These are phyloP conservation scores for Acrocephalus kingi DNA, from an alignment of 2,113 vertebrate species.

Conservation along the genomic window DNA sequence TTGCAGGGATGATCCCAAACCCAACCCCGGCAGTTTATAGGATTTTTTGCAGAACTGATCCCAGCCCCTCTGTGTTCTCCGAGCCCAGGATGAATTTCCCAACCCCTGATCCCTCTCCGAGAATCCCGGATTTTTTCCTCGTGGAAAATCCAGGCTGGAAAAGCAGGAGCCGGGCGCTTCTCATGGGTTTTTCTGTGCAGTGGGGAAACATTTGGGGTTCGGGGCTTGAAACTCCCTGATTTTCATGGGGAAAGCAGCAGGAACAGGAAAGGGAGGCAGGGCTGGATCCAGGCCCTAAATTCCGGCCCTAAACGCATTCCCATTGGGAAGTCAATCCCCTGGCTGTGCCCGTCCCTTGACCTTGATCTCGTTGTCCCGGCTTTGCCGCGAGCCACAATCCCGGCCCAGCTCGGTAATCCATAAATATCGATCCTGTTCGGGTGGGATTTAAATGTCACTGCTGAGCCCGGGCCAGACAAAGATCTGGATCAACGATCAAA, in stretches of 20 bases:
- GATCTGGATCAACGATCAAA: constrained; percentile 83
- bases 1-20: too few relatives aligned
- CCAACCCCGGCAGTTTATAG: too few relatives aligned
- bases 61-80: background rate
- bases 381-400: constrained; percentile 76
- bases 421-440: constrained; percentile 95
- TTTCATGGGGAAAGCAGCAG: too few relatives aligned
- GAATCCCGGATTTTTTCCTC: background rate
- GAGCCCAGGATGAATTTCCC: background rate
- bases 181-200: background rate
- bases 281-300: too few relatives aligned
- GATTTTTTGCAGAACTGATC: background rate
- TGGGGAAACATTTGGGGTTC: background rate
- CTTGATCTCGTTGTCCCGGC: constrained; percentile 82
- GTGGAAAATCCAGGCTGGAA: background rate
- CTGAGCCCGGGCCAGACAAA: constrained; percentile 85
- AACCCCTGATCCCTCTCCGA: background rate
- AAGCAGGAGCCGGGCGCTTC: background rate
- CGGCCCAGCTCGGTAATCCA: constrained; percentile 82
- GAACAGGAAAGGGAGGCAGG: too few relatives aligned
- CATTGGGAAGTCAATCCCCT: background rate
- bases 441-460: constrained; percentile 96
- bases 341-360: constrained; percentile 79
- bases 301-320: too few relatives aligned
- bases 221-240: background rate